Evolutionary conservation across 1,140 invertebrate genomes (phyloP).

Genomic region (Drosophila chauvacae): DNA sequence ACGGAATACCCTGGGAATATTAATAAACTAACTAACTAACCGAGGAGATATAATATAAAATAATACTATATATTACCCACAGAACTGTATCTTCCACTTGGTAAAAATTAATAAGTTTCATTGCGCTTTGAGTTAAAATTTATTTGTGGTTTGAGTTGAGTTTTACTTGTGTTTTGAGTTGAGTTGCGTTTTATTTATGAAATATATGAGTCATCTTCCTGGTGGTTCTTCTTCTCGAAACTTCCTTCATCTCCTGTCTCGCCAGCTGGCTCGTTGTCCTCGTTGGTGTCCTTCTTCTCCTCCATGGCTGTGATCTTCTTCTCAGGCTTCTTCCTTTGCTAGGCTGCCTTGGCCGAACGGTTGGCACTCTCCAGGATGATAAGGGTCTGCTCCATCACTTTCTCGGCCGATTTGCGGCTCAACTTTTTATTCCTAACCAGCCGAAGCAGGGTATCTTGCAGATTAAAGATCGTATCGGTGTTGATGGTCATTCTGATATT

Average conservation of each 20-base stretch:
- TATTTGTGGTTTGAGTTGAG: not conserved
- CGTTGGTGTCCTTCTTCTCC: no score
- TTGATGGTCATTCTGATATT: not conserved
- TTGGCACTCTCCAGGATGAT: accelerated
- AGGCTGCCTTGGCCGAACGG: not conserved
- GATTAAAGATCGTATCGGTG: accelerated
- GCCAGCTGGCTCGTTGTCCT: no score
- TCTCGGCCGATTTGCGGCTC: not conserved
- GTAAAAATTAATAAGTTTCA: not conserved
- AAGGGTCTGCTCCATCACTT: not conserved
- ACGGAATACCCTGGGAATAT: not conserved
- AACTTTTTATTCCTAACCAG: not conserved
- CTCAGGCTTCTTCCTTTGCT: no score
- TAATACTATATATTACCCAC: not conserved
- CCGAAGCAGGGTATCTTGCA: not conserved
- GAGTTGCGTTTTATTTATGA: no score
- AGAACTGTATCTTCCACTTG: not conserved
- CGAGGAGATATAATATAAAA: not conserved
- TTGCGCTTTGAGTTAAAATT: not conserved
- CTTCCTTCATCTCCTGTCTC: not conserved
- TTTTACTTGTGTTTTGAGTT: not conserved
- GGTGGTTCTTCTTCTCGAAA: not conserved
- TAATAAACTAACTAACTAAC: no score
- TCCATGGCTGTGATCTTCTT: no score
- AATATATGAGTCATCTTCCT: not conserved